These are phyloP conservation scores for Myiozetetes cayanensis DNA, from an alignment of 2,113 vertebrate species.

Conservation along the genomic window DNA sequence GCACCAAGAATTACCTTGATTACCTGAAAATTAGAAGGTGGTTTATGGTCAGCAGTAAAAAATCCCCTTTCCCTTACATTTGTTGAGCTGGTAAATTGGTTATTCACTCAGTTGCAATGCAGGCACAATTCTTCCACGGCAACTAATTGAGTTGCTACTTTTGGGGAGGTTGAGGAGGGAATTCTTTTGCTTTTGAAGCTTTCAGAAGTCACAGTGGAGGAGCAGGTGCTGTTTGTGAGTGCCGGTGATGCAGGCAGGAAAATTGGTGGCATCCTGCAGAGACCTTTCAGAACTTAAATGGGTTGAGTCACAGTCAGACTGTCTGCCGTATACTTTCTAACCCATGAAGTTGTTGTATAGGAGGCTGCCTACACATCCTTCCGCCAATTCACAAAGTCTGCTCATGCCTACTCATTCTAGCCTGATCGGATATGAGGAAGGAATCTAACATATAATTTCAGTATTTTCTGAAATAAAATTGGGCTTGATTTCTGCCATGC, in stretches of 20 bases:
- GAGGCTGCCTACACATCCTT: constrained; percentile 60
- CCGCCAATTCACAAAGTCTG: constrained; percentile 29
- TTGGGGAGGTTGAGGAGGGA: background rate
- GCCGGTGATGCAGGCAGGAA: background rate
- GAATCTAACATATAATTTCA: constrained; percentile 3
- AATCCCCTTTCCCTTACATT: background rate
- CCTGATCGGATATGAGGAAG: constrained; percentile 24
- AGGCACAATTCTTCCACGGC: background rate
- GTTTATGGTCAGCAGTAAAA: background rate
- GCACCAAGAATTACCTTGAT: background rate
- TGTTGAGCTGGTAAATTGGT: background rate
- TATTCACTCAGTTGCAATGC: background rate
- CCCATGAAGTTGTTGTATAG: constrained; percentile 34
- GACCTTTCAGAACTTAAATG: constrained; percentile 38
- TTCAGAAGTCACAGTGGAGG: background rate
- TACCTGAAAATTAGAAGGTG: background rate
- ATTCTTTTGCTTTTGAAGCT: background rate
- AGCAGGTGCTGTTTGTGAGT: constrained; percentile 21
- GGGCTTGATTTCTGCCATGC: background rate
- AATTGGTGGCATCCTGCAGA: constrained; percentile 12
- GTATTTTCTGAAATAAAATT: constrained; percentile 19
- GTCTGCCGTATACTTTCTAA: background rate
- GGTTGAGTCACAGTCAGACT: constrained; percentile 53
- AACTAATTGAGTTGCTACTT: background rate
- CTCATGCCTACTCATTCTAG: constrained; percentile 38